Percentiles rank a stretch among this genome's conserved stretches.
These are phyloP conservation scores for Porites divaricata DNA, from an alignment of 92 coral and sea anemone genomes.

Conservation along the genomic window DNA sequence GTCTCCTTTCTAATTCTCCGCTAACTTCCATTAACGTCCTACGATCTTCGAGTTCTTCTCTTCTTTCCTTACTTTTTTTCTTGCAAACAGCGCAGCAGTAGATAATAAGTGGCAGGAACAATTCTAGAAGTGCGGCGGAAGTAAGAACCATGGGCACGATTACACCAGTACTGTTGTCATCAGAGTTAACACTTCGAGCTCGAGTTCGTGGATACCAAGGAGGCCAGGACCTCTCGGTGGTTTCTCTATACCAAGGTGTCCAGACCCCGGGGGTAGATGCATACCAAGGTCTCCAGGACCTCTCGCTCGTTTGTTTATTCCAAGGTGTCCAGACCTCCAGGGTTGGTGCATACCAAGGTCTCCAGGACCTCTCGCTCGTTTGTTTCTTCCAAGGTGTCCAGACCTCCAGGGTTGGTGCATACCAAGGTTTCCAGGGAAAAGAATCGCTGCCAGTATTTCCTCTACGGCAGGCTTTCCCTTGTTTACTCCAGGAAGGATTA, in stretches of 20 bases:
- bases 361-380: not conserved
- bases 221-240: no score
- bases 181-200: constrained; percentile 47
- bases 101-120: constrained; percentile 52
- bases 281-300: not conserved
- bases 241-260: constrained; percentile 8
- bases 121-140: constrained; percentile 53
- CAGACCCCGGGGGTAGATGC: not conserved
- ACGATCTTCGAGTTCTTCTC: constrained; percentile 61
- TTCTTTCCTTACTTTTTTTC: constrained; percentile 41
- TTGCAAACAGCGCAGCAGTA: constrained; percentile 55
- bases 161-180: constrained; percentile 52
- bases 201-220: constrained; percentile 6
- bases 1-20: constrained; percentile 51
- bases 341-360: constrained; percentile 7
- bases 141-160: constrained; percentile 63
- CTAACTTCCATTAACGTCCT: constrained; percentile 48
- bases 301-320: no score
- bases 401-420: not conserved
- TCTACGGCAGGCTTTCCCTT: constrained; percentile 46
- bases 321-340: not conserved
- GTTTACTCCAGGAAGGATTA: constrained; percentile 30
- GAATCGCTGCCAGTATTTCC: not conserved
- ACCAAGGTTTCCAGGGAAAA: constrained; percentile 10
- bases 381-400: not conserved